Evolutionary conservation across 2,888 invertebrate species (phyloP), one percentile per base, ranked within the genome.

Genomic region (Teleiodes luculella): DNA sequence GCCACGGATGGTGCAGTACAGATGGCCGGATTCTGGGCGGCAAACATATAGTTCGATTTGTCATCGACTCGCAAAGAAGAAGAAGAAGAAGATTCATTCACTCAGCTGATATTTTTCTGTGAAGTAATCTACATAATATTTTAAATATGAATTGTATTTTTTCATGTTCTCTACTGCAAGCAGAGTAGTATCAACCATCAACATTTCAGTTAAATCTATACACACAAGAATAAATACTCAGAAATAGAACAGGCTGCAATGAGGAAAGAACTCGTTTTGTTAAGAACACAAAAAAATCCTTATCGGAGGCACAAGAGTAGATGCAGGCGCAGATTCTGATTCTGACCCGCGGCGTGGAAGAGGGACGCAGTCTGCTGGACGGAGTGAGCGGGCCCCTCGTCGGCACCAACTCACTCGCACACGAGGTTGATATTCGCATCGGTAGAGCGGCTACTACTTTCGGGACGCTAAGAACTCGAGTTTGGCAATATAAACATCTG

Each of bases 271-370:
- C 90, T 97, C 60, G 91, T 92, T 51, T 85, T 92, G 65, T 90
- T 97, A 62, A 91, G 94, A 67, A 92, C 94, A 51, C 93, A 94
- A 72, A 96, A 96, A 77, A 93, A 93, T 94, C 91, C 68, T 90
- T 98, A 55, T 93, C 94, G 69, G 97, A 97, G 86, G 93, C 95
- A 54, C 96, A 97, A 75, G 98, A 98, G 74, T 98, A 98, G 78
- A 89, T 98, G 47, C 97, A 97, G 84, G 97, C 97, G 16, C 95
- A 95, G 79, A 91, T 97, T n/a, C n/a, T n/a, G n/a, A n/a, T n/a
- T 64, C 83, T 97, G 62, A 95, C 95, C 43, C 93, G 94, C 43
- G 94, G 96, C 58, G 92, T 97, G 50, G 95, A 96, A 73, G 96
- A 96, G 74, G 98, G 98, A 11, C 92, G 96, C 59, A 93, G 94